Evolutionary conservation across 1,140 invertebrate genomes (phyloP).

Genomic region (Philotrypesis tridentata): DNA sequence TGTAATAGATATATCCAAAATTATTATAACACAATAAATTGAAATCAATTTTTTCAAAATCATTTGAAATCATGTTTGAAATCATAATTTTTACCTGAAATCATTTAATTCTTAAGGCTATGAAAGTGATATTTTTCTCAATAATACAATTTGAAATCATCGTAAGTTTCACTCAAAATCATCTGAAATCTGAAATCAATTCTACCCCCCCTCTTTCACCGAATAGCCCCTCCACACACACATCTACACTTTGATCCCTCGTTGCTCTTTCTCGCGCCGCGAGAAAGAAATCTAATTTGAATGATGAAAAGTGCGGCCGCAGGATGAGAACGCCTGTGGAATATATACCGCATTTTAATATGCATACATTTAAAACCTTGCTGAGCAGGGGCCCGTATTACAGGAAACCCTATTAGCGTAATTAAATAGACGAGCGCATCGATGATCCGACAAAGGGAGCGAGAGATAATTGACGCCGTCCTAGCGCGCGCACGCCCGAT

Average conservation of each 20-base stretch:
- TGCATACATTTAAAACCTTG: neutral
- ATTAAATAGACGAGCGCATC: conserved; percentile 2
- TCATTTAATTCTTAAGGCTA: neutral
- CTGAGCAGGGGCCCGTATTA: neutral
- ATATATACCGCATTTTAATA: neutral
- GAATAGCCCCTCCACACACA: neutral
- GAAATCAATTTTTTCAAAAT: neutral
- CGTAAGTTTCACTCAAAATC: too few relatives aligned
- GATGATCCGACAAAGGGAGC: conserved; percentile 1
- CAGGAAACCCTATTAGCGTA: conserved; percentile 9
- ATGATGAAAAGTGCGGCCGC: neutral
- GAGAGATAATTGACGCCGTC: conserved; percentile 15
- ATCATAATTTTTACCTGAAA: neutral
- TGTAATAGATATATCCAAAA: neutral
- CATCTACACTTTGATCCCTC: neutral
- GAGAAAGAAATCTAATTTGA: neutral
- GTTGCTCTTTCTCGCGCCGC: too few relatives aligned
- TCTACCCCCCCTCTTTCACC: neutral
- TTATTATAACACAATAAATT: neutral
- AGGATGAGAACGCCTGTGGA: neutral
- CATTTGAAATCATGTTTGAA: neutral
- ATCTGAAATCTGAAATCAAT: neutral
- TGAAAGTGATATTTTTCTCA: too few relatives aligned
- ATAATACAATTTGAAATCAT: neutral
- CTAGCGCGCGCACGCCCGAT: neutral